These are phyloP conservation scores for Corydoras sp. DNA, from an alignment of 2,113 vertebrate species.

Conservation along the genomic window DNA sequence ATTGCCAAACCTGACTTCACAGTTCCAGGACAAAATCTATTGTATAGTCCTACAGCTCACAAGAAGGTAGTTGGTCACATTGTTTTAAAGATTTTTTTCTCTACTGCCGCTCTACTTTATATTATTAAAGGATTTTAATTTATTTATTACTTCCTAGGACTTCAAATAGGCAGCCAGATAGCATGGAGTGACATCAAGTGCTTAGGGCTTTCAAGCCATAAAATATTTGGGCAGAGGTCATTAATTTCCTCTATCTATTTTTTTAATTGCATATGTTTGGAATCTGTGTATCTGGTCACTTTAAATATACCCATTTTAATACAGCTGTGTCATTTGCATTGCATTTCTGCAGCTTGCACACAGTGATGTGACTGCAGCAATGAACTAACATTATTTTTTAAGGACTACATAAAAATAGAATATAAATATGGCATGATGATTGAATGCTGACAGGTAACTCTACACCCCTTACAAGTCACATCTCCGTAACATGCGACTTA, in stretches of 20 bases:
- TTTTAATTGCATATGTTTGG: too few relatives aligned
- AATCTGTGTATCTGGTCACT: too few relatives aligned
- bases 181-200: background rate
- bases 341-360: too few relatives aligned
- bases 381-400: background rate
- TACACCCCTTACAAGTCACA: constrained; percentile 1
- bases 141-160: background rate
- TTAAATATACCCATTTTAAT: too few relatives aligned
- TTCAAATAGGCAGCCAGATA: background rate
- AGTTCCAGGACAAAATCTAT: background rate
- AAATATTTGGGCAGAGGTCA: background rate
- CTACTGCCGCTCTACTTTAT: background rate
- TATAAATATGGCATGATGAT: background rate
- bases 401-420: background rate
- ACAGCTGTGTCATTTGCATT: too few relatives aligned
- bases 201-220: background rate
- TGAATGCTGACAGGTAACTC: background rate
- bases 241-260: background rate
- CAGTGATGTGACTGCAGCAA: background rate
- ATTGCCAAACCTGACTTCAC: background rate
- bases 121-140: background rate
- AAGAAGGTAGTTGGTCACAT: background rate
- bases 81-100: background rate
- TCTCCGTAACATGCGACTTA: background rate
- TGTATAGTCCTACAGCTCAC: background rate